phyloP scores from a whole-genome alignment of 2,888 invertebrate species.

The Agonopterix arenella region DNA sequence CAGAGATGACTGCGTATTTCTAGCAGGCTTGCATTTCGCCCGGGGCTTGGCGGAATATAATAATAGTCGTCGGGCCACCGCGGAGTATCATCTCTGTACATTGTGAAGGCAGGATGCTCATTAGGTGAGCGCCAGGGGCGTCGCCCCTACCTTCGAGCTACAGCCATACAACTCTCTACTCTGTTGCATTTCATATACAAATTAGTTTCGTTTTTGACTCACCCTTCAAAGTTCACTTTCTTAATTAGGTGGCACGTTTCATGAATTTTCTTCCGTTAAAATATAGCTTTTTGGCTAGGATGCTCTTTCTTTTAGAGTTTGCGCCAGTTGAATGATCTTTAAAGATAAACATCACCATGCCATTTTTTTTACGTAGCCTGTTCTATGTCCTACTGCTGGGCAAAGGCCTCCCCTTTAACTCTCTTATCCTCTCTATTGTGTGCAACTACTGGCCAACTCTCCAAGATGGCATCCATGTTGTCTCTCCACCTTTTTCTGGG shows the following conservation, averaged over 20 bases:
- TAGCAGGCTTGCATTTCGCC: slow-evolving; percentile 60
- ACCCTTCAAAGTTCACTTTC: slow-evolving; percentile 20
- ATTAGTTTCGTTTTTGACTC: slow-evolving; percentile 34
- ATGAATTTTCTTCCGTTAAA: too few relatives aligned
- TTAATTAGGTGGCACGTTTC: slow-evolving; percentile 14
- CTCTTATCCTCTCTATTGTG: too few relatives aligned
- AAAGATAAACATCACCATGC: too few relatives aligned
- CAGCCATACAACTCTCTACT: slow-evolving; percentile 15
- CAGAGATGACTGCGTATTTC: slow-evolving; percentile 44
- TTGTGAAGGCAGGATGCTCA: slow-evolving; percentile 74
- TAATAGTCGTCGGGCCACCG: slow-evolving; percentile 63
- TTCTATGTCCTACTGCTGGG: too few relatives aligned
- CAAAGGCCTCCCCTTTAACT: too few relatives aligned
- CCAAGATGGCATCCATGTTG: too few relatives aligned
- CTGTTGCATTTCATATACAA: slow-evolving; percentile 25
- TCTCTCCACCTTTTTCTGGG: too few relatives aligned
- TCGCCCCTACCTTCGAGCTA: slow-evolving; percentile 23
- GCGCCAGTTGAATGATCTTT: too few relatives aligned
- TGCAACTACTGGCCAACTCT: too few relatives aligned
- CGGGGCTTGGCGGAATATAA: slow-evolving; percentile 58
- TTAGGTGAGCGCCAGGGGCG: slow-evolving; percentile 68
- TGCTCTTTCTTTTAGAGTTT: too few relatives aligned
- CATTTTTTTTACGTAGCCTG: too few relatives aligned
- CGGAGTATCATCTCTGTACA: slow-evolving; percentile 68
- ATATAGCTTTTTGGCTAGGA: too few relatives aligned